Conservation (phyloP, 2,888 invertebrate genomes). For the Ceraclea dissimilis region DNA sequence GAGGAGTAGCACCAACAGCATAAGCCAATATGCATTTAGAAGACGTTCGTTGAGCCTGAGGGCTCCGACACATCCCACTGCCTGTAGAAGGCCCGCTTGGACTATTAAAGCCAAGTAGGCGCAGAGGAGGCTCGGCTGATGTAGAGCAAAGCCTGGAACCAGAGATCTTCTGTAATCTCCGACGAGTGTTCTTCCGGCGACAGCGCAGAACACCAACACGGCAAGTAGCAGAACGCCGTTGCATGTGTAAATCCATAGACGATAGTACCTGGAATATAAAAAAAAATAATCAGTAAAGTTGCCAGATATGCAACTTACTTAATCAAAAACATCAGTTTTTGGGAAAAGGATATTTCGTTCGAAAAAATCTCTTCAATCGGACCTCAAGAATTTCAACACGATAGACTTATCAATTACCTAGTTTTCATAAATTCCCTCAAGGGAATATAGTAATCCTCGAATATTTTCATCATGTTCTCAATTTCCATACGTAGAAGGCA, state of each 20-base stretch:
- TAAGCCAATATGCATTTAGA: conserved; percentile 77
- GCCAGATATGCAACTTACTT: no score
- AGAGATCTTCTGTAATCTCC: conserved; percentile 64
- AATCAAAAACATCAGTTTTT: not conserved
- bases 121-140: conserved; percentile 77
- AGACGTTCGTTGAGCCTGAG: conserved; percentile 71
- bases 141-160: conserved; percentile 65
- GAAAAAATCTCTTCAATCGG: no score
- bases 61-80: conserved; percentile 77
- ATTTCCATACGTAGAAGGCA: no score
- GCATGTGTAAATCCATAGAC: conserved; percentile 89
- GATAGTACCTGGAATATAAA: conserved; percentile 57
- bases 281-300: no score
- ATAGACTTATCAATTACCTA: no score
- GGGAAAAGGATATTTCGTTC: not conserved
- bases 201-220: conserved; percentile 71
- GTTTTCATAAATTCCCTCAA: no score
- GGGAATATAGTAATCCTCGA: no score
- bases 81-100: conserved; percentile 62
- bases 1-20: conserved; percentile 68
- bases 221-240: conserved; percentile 80
- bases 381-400: not conserved
- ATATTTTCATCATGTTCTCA: no score
- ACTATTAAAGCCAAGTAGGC: conserved; percentile 74
- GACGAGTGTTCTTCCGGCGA: conserved; percentile 62